phyloP scores from a whole-genome alignment of 2,113 vertebrate species.

The Hippopotamus amphibius region DNA sequence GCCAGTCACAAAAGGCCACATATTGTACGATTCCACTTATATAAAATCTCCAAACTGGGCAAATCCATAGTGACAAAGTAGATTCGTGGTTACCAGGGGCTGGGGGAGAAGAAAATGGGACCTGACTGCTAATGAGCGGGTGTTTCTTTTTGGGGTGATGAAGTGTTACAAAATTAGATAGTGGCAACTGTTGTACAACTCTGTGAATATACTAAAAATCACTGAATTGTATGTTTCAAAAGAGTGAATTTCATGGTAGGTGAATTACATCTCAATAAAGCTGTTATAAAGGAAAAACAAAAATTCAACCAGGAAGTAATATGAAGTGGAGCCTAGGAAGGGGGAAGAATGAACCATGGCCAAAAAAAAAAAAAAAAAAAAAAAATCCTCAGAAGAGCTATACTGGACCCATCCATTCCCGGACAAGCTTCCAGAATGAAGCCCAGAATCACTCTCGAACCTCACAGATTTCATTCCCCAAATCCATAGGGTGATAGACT shows the following conservation, averaged over 20 bases:
- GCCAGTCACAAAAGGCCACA: not conserved
- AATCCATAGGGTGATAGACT: not conserved
- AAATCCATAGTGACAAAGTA: not conserved
- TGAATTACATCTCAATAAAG: constrained; percentile 20
- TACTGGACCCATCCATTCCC: not conserved
- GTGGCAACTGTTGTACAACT: not conserved
- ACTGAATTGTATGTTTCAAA: not conserved
- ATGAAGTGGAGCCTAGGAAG: not conserved
- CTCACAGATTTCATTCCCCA: not conserved
- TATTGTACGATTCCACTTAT: not conserved
- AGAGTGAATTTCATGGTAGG: not conserved
- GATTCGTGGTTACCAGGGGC: not conserved
- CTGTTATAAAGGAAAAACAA: not conserved
- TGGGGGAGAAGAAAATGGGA: not conserved
- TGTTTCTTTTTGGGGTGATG: not conserved
- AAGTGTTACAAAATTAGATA: constrained; percentile 25
- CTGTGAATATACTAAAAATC: not conserved
- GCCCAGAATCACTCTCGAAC: not conserved
- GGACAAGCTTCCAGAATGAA: not conserved
- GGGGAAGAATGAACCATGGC: not conserved
- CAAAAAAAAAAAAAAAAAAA: not conserved
- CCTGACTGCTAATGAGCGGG: too few relatives aligned
- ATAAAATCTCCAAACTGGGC: not conserved
- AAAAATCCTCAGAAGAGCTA: not conserved
- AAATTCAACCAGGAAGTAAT: not conserved